A percentile compares a stretch with the other conserved stretches of the same genome.
Conservation (phyloP, 2,113 vertebrate genomes). For the Malurus melanocephalus region DNA sequence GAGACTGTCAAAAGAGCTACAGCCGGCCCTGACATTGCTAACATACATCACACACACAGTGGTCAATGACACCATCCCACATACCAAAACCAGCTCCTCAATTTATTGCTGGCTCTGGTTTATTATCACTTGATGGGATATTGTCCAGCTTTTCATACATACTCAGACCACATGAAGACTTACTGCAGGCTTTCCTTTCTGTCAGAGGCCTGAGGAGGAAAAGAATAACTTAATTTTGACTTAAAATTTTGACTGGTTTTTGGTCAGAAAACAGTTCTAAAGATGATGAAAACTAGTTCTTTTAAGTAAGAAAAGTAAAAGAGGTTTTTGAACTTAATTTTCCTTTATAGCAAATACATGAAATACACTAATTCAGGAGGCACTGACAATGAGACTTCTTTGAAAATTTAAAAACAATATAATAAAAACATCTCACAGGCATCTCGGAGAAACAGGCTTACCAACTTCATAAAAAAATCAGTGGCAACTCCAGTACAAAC, state of each 20-base stretch:
- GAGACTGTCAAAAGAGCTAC: neutral
- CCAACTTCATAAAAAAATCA: neutral
- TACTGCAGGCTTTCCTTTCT: neutral
- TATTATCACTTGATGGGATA: neutral
- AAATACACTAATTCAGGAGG: neutral
- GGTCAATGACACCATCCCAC: neutral
- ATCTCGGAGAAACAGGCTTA: neutral
- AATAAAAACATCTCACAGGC: neutral
- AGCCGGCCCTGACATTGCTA: neutral
- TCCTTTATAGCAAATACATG: neutral
- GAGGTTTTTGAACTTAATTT: neutral
- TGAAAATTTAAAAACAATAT: neutral
- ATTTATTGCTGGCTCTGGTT: conserved; percentile 13
- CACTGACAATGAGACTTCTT: neutral
- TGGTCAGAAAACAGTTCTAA: neutral
- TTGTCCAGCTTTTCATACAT: conserved; percentile 9
- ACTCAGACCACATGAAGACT: neutral
- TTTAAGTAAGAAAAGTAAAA: neutral
- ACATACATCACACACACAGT: neutral
- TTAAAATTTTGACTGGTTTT: neutral
- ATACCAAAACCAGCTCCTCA: neutral
- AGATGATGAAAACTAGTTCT: neutral
- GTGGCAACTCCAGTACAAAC: neutral
- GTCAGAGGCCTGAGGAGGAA: neutral
- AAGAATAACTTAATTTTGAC: neutral